phyloP scores from a whole-genome alignment of 2,797 vertebrate genomes.

The Sebastes goodei region DNA sequence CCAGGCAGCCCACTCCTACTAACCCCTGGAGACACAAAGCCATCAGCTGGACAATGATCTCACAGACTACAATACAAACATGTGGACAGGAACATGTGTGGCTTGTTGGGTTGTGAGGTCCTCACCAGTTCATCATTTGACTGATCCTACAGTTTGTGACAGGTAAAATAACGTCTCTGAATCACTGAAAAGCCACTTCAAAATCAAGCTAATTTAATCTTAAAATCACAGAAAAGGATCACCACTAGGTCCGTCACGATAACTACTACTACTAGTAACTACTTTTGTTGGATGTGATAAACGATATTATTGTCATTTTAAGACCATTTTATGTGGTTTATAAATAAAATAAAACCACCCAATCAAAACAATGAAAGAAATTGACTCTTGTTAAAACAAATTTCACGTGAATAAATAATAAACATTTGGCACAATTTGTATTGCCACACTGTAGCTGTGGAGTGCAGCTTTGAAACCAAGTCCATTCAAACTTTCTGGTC shows the following conservation, averaged over 20 bases:
- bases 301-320: neutral
- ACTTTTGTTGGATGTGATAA: neutral
- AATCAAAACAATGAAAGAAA: too few relatives aligned
- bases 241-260: neutral
- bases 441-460: too few relatives aligned
- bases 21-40: neutral
- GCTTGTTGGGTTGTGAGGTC: neutral
- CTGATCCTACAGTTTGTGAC: neutral
- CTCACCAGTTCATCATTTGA: neutral
- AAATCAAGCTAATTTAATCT: neutral
- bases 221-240: neutral
- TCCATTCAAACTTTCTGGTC: too few relatives aligned
- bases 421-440: too few relatives aligned
- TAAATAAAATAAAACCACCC: neutral
- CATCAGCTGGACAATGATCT: neutral
- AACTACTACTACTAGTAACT: neutral
- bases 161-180: too few relatives aligned
- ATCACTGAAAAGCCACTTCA: too few relatives aligned
- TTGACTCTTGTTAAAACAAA: too few relatives aligned
- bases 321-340: neutral
- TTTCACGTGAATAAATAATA: too few relatives aligned
- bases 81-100: neutral
- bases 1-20: too few relatives aligned
- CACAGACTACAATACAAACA: neutral
- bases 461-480: too few relatives aligned